A percentile compares a stretch with the other conserved stretches of the same genome.
These are phyloP conservation scores for Hozukius guyotensis DNA, from an alignment of 2,797 vertebrate genomes.

Conservation along the genomic window DNA sequence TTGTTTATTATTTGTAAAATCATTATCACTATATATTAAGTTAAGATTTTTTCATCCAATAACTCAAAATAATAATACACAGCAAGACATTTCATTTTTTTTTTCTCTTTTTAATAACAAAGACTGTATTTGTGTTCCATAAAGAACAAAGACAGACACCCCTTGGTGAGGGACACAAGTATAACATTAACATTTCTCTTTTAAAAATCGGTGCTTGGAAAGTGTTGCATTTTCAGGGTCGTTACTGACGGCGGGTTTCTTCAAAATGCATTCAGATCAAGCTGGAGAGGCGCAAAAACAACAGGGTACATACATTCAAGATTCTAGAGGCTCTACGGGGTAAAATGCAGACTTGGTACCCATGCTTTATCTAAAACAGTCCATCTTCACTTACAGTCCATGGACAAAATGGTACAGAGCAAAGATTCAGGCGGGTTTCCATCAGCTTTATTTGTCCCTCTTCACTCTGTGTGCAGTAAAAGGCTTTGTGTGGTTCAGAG, in stretches of 20 bases:
- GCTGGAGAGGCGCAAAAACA: conserved; percentile 60
- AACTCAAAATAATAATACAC: background rate
- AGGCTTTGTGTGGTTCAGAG: conserved; percentile 73
- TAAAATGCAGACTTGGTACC: conserved; percentile 58
- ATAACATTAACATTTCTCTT: conserved; percentile 65
- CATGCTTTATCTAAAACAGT: conserved; percentile 62
- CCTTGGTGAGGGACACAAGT: conserved; percentile 62
- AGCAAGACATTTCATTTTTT: background rate
- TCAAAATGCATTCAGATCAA: conserved; percentile 68
- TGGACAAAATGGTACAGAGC: conserved; percentile 36
- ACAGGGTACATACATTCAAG: conserved; percentile 74
- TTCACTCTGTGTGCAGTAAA: conserved; percentile 64
- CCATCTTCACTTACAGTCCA: conserved; percentile 42
- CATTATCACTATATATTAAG: background rate
- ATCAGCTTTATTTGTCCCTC: conserved; percentile 35
- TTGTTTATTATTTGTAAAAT: background rate
- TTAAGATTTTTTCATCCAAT: background rate
- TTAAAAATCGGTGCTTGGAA: conserved; percentile 59
- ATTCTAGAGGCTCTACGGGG: conserved; percentile 66
- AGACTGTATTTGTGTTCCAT: conserved; percentile 76
- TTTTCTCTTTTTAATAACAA: conserved; percentile 76
- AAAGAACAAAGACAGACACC: conserved; percentile 68
- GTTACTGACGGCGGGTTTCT: conserved; percentile 40
- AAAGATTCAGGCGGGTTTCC: conserved; percentile 17
- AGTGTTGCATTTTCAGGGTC: conserved; percentile 59